A percentile compares a stretch with the other conserved stretches of the same genome.
phyloP scores from a whole-genome alignment of 2,113 vertebrate species.

The Myxocyprinus asiaticus region DNA sequence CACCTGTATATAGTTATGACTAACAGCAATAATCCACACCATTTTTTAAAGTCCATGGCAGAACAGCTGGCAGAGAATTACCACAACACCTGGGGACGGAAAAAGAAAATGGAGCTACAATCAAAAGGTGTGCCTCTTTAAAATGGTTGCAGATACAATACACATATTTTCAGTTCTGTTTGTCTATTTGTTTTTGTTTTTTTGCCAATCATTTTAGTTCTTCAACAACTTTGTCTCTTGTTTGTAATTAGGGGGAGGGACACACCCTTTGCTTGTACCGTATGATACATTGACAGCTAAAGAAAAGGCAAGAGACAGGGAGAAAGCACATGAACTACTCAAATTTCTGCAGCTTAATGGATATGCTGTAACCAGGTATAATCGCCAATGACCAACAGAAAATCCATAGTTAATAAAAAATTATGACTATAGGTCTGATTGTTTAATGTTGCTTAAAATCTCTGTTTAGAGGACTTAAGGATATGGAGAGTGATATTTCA shows the following conservation, averaged over 20 bases:
- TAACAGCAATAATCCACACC: background rate
- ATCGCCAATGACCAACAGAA: background rate
- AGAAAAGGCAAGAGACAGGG: constrained; percentile 89
- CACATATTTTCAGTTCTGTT: too few species aligned
- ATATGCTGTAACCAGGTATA: constrained; percentile 87
- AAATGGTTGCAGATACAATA: too few species aligned
- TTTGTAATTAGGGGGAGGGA: constrained; percentile 79
- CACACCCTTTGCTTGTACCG: constrained; percentile 90
- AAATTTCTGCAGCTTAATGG: constrained; percentile 91
- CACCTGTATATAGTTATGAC: background rate
- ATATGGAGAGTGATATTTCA: constrained; percentile 93
- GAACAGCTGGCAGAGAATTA: constrained; percentile 95
- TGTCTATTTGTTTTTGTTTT: too few species aligned
- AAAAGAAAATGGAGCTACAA: constrained; percentile 90
- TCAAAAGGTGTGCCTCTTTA: constrained; percentile 77
- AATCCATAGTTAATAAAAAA: background rate
- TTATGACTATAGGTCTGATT: background rate
- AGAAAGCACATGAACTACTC: constrained; percentile 90
- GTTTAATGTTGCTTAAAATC: background rate
- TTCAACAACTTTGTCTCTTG: background rate
- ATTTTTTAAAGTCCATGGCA: constrained; percentile 84
- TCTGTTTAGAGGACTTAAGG: constrained; percentile 83
- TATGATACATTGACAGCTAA: constrained; percentile 94
- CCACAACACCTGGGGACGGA: constrained; percentile 93
- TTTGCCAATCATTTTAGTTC: background rate